A percentile compares a stretch with the other conserved stretches of the same genome.
Evolutionary conservation across 2,113 vertebrate species (phyloP).

Genomic region (Antidorcas marsupialis): DNA sequence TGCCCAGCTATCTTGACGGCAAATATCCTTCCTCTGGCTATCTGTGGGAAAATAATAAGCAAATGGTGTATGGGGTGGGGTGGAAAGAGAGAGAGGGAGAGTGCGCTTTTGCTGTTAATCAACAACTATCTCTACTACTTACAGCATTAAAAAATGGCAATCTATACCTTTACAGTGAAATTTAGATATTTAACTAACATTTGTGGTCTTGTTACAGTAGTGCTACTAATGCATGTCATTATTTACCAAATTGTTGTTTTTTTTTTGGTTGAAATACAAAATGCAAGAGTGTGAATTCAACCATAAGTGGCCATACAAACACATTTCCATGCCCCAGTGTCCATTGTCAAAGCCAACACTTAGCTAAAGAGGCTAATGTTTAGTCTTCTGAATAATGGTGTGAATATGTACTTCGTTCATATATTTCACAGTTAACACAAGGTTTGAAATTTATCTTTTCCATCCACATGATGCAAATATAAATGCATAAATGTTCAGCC

Average conservation of each 20-base stretch:
- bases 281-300: neutral
- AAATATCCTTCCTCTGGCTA: conserved; percentile 62
- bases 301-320: neutral
- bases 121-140: conserved; percentile 9
- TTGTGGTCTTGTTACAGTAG: neutral
- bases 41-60: conserved; percentile 66
- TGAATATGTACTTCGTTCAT: neutral
- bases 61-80: neutral
- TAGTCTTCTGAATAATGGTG: neutral
- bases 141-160: neutral
- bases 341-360: neutral
- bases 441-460: conserved; percentile 24
- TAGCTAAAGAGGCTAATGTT: neutral
- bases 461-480: neutral
- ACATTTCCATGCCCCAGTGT: neutral
- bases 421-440: neutral
- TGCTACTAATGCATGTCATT: neutral
- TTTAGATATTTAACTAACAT: conserved; percentile 43
- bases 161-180: neutral
- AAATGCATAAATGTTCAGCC: neutral
- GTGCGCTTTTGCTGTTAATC: neutral
- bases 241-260: neutral
- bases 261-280: neutral
- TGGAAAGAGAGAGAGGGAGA: neutral
- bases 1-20: conserved; percentile 64